Conservation (phyloP, 1,140 invertebrate species). For the Brachionus angularis region DNA sequence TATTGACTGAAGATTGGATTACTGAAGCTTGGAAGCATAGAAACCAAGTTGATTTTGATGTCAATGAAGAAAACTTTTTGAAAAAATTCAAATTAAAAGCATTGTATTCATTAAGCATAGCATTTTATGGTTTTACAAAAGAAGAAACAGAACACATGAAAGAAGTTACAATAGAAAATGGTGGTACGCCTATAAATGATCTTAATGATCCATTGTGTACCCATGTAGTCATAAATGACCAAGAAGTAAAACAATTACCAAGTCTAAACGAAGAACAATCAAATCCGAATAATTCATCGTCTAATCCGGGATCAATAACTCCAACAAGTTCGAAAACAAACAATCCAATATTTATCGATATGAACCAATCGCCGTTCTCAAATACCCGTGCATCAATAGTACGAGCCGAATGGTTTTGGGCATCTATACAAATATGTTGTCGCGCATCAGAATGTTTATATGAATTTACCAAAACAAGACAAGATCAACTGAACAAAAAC, state of each 20-base stretch:
- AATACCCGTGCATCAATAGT: constrained; percentile 27
- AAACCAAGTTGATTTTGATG: constrained; percentile 66
- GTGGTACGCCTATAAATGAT: constrained; percentile 68
- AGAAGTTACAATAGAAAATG: constrained; percentile 77
- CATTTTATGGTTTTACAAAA: constrained; percentile 79
- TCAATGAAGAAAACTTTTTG: constrained; percentile 64
- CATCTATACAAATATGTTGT: constrained; percentile 43
- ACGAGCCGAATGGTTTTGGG: constrained; percentile 42
- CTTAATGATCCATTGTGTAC: constrained; percentile 75
- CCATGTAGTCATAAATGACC: constrained; percentile 72
- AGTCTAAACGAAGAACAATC: constrained; percentile 23
- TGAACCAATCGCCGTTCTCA: constrained; percentile 48
- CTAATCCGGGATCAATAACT: constrained; percentile 45
- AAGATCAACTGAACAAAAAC: not conserved
- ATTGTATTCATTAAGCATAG: constrained; percentile 77
- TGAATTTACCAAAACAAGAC: constrained; percentile 25
- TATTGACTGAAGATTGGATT: constrained; percentile 82
- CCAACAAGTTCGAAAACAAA: constrained; percentile 48
- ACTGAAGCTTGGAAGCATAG: constrained; percentile 71
- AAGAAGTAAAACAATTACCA: constrained; percentile 48
- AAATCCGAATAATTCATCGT: constrained; percentile 19
- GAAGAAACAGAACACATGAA: constrained; percentile 85
- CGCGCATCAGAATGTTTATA: constrained; percentile 43
- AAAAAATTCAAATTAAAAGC: constrained; percentile 71
- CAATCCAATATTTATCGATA: constrained; percentile 50